phyloP scores from a whole-genome alignment of 2,888 invertebrate species.

The Dione vanillae region DNA sequence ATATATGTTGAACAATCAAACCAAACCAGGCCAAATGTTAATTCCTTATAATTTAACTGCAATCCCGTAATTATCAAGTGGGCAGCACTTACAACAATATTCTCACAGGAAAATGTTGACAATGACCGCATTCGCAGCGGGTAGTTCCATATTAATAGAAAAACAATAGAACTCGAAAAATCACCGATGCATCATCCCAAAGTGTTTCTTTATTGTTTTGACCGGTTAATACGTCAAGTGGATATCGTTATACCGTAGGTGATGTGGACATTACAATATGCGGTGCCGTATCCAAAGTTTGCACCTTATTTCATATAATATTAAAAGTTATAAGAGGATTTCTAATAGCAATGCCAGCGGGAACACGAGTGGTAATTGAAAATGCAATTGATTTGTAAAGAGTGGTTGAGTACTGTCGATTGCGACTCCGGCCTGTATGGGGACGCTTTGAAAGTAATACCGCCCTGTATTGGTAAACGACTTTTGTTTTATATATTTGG shows the following conservation, averaged over 20 bases:
- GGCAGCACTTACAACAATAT: slow-evolving; percentile 54
- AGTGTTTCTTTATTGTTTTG: slow-evolving; percentile 75
- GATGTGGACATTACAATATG: neutral
- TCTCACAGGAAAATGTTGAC: slow-evolving; percentile 73
- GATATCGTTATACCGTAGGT: slow-evolving; percentile 62
- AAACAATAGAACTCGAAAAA: slow-evolving; percentile 72
- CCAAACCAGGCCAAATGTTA: slow-evolving; percentile 1
- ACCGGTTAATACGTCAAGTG: slow-evolving; percentile 74
- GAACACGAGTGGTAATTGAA: slow-evolving; percentile 74
- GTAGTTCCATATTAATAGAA: slow-evolving; percentile 59
- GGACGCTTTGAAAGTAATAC: slow-evolving; percentile 66
- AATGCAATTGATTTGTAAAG: slow-evolving; percentile 72
- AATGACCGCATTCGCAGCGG: slow-evolving; percentile 55
- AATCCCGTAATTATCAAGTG: slow-evolving; percentile 36
- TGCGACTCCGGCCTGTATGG: slow-evolving; percentile 38
- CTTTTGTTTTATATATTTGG: slow-evolving; percentile 35
- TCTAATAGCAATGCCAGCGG: slow-evolving; percentile 47
- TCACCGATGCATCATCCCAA: slow-evolving; percentile 71
- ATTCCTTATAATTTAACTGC: slow-evolving; percentile 19
- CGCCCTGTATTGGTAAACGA: slow-evolving; percentile 46
- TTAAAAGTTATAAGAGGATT: slow-evolving; percentile 47
- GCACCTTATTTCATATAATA: slow-evolving; percentile 41
- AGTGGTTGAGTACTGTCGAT: slow-evolving; percentile 53
- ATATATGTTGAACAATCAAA: slow-evolving; percentile 6
- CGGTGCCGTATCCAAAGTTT: neutral